These are phyloP conservation scores for Halocynthia roretzi DNA, from an alignment of 23 tunicate genomes.

Conservation along the genomic window DNA sequence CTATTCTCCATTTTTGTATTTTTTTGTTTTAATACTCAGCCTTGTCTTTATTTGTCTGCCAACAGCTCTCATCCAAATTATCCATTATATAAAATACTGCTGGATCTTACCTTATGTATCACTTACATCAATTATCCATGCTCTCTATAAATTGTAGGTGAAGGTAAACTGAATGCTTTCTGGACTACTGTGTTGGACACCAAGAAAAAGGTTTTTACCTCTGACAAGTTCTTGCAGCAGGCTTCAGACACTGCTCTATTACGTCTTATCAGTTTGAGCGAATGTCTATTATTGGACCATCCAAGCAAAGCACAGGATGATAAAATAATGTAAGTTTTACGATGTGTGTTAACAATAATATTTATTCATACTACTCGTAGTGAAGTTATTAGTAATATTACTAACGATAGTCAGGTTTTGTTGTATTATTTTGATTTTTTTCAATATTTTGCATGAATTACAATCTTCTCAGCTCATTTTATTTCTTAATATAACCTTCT, in stretches of 20 bases:
- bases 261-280: conserved; percentile 4
- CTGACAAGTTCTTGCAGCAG: conserved; percentile 55
- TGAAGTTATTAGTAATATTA: too few relatives aligned
- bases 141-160: neutral
- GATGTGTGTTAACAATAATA: neutral
- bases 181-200: conserved; percentile 44
- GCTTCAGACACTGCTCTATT: conserved; percentile 35
- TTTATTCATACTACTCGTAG: too few relatives aligned
- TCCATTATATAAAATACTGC: too few relatives aligned
- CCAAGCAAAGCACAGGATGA: conserved; percentile 17
- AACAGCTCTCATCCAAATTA: too few relatives aligned
- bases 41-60: neutral
- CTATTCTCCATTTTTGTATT: too few relatives aligned
- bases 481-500: too few relatives aligned
- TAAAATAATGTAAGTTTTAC: conserved; percentile 14
- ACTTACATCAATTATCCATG: too few relatives aligned
- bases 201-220: conserved; percentile 35
- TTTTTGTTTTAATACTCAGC: neutral
- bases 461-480: too few relatives aligned
- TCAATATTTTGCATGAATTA: too few relatives aligned
- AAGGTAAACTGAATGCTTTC: conserved; percentile 19
- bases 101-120: too few relatives aligned
- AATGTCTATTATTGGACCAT: conserved; percentile 30
- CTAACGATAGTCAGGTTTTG: too few relatives aligned
- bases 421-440: too few relatives aligned